These are phyloP conservation scores for Spodoptera exigua DNA, from an alignment of 2,888 invertebrate species.

Conservation along the genomic window DNA sequence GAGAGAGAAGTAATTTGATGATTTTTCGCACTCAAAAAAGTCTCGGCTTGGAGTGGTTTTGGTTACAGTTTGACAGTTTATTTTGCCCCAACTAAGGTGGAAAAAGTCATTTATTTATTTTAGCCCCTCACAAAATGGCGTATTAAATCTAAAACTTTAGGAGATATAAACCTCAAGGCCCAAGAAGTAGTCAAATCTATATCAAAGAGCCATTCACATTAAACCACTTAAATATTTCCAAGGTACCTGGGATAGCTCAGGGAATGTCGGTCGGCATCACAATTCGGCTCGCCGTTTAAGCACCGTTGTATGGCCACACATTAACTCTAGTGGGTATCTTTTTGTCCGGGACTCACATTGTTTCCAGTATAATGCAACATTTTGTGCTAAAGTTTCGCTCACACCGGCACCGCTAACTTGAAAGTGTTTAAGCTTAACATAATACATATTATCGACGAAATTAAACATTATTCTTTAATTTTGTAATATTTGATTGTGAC, in stretches of 20 bases:
- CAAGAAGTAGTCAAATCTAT: neutral
- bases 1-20: too few relatives aligned
- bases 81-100: too few relatives aligned
- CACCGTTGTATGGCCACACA: conserved; percentile 69
- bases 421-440: neutral
- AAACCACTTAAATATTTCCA: conserved; percentile 26
- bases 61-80: too few relatives aligned
- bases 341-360: conserved; percentile 69
- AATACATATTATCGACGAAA: too few relatives aligned
- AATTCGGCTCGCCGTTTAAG: conserved; percentile 72
- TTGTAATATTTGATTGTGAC: too few relatives aligned
- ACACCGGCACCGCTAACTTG: conserved; percentile 12
- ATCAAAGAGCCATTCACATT: neutral
- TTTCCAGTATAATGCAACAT: conserved; percentile 69
- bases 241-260: conserved; percentile 48
- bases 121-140: too few relatives aligned
- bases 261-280: conserved; percentile 58
- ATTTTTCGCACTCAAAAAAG: too few relatives aligned
- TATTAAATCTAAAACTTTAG: too few relatives aligned
- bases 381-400: conserved; percentile 60
- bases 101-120: too few relatives aligned
- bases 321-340: conserved; percentile 72
- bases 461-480: too few relatives aligned
- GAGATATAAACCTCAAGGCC: too few relatives aligned
- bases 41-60: too few relatives aligned